A percentile compares a stretch with the other conserved stretches of the same genome.
phyloP scores from a whole-genome alignment of 2,888 invertebrate species.

The Cylindroiulus punctatus region DNA sequence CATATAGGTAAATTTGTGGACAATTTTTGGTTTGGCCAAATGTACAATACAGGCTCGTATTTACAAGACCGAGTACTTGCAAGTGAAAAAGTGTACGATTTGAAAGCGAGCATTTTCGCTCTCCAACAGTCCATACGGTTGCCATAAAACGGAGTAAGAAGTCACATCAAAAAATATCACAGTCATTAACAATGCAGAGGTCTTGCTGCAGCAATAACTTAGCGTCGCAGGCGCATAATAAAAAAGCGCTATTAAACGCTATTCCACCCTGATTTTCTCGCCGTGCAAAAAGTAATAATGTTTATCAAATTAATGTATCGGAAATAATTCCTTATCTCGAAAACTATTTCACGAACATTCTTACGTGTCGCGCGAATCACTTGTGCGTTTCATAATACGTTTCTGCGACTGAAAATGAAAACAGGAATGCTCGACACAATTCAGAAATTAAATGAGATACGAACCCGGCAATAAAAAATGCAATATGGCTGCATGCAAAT shows the following conservation, averaged over 20 bases:
- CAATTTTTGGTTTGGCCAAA: constrained; percentile 1
- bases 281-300: constrained; percentile 20
- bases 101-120: neutral
- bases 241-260: constrained; percentile 11
- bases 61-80: no score
- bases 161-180: constrained; percentile 41
- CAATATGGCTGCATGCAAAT: constrained; percentile 22
- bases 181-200: constrained; percentile 41
- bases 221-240: constrained; percentile 33
- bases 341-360: constrained; percentile 45
- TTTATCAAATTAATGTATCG: constrained; percentile 47
- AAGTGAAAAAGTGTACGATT: neutral
- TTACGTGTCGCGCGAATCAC: constrained; percentile 22
- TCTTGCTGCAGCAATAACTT: constrained; percentile 45
- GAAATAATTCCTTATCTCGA: constrained; percentile 41
- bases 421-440: constrained; percentile 39
- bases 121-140: constrained; percentile 35
- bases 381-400: constrained; percentile 11
- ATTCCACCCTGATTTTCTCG: neutral
- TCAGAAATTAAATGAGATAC: constrained; percentile 46
- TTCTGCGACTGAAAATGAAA: constrained; percentile 23
- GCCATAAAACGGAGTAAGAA: constrained; percentile 12
- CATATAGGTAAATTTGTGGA: no score
- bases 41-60: neutral
- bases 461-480: constrained; percentile 2